Evolutionary conservation across 2,888 invertebrate genomes (phyloP).

Genomic region (Ferrisia virgata): DNA sequence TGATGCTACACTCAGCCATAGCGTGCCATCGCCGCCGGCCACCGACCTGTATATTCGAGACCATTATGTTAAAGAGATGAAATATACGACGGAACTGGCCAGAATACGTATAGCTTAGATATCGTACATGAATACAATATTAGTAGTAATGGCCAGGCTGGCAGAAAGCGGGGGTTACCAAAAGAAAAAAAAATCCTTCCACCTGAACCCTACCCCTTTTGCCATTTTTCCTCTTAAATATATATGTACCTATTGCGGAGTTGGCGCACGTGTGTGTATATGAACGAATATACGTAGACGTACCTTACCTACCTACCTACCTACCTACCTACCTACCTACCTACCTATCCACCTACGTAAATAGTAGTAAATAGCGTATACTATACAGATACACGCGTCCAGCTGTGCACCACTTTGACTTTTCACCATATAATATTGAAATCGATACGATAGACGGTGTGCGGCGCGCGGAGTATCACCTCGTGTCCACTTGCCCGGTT

Average conservation of each 20-base stretch:
- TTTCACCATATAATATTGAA: not conserved
- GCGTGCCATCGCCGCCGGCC: not conserved
- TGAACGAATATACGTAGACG: no score
- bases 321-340: no score
- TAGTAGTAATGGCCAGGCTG: not conserved
- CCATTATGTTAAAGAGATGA: slow-evolving; percentile 28
- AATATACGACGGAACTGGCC: not conserved
- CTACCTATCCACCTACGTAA: no score
- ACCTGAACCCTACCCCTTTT: no score
- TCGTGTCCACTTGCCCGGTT: not conserved
- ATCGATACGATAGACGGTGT: slow-evolving; percentile 5
- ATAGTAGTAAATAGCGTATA: no score
- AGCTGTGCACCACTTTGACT: not conserved
- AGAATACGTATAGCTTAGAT: slow-evolving; percentile 10
- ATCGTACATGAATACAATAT: slow-evolving; percentile 18
- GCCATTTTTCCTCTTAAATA: no score
- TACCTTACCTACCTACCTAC: no score
- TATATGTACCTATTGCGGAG: no score
- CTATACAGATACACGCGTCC: not conserved
- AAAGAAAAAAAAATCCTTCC: not conserved
- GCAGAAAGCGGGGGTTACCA: not conserved
- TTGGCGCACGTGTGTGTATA: no score
- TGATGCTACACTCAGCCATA: not conserved
- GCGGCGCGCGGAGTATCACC: not conserved
- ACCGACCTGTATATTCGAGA: not conserved